Conservation (phyloP, 2,888 invertebrate genomes). For the Tryphoninae sp. region DNA sequence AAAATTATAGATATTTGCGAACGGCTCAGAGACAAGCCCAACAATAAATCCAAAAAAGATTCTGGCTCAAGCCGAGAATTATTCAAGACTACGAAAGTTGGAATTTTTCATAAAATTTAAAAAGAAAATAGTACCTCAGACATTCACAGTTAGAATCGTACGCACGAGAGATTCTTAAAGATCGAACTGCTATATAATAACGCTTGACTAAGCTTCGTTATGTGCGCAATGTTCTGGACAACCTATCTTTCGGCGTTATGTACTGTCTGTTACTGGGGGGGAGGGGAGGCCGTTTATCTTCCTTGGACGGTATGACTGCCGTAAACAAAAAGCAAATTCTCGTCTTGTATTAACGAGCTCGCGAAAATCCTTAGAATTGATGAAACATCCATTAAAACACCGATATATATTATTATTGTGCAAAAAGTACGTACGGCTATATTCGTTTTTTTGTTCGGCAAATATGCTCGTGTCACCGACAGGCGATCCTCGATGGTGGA, state of each 20-base stretch:
- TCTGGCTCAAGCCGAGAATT: neutral
- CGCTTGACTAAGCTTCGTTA: constrained; percentile 43
- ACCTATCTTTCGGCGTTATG: constrained; percentile 57
- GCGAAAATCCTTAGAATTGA: neutral
- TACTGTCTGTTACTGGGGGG: constrained; percentile 36
- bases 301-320: constrained; percentile 28
- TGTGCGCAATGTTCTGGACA: constrained; percentile 55
- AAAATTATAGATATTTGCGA: neutral
- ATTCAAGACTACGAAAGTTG: neutral
- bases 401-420: constrained; percentile 14
- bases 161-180: constrained; percentile 18
- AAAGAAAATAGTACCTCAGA: neutral
- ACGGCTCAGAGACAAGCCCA: neutral
- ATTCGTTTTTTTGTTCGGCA: constrained; percentile 51
- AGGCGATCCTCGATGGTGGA: constrained; percentile 52
- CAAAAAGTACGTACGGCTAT: constrained; percentile 43
- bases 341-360: neutral
- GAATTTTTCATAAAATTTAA: neutral
- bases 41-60: neutral
- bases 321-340: constrained; percentile 46
- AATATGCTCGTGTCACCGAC: constrained; percentile 60
- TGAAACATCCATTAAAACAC: constrained; percentile 5
- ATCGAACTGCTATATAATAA: constrained; percentile 44
- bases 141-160: constrained; percentile 16
- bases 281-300: constrained; percentile 31